Evolutionary conservation across 2,113 vertebrate species (phyloP).

Genomic region (Rana temporaria): DNA sequence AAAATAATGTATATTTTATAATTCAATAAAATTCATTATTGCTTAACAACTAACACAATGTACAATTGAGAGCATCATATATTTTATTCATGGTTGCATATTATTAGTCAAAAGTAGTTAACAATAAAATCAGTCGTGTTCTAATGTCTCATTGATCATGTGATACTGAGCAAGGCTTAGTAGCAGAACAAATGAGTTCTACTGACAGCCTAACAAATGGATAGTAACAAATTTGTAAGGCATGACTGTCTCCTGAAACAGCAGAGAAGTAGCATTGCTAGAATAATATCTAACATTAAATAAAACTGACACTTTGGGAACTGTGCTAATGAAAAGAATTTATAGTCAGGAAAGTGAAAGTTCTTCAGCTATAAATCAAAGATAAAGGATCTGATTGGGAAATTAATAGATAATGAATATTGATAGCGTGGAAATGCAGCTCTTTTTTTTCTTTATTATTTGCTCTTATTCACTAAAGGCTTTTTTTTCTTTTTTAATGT

Average conservation of each 20-base stretch:
- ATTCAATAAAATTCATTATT: constrained; percentile 48
- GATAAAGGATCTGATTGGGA: constrained; percentile 44
- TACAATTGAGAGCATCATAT: constrained; percentile 29
- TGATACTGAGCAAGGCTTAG: constrained; percentile 65
- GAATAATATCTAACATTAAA: constrained; percentile 59
- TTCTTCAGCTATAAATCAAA: constrained; percentile 52
- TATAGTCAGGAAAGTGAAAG: constrained; percentile 54
- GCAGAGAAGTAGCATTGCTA: constrained; percentile 57
- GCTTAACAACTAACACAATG: constrained; percentile 23
- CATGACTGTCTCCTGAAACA: constrained; percentile 64
- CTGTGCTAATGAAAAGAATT: constrained; percentile 45
- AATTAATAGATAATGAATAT: constrained; percentile 57
- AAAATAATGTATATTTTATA: constrained; percentile 15
- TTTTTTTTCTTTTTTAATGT: background rate
- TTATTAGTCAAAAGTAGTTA: constrained; percentile 73
- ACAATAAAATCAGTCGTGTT: constrained; percentile 70
- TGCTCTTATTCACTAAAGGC: background rate
- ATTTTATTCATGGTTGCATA: constrained; percentile 64
- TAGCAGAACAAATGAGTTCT: constrained; percentile 70
- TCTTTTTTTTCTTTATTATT: constrained; percentile 21
- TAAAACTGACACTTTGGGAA: constrained; percentile 57
- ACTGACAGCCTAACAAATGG: constrained; percentile 70
- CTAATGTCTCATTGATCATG: constrained; percentile 72
- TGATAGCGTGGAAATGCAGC: constrained; percentile 13
- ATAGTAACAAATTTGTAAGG: constrained; percentile 73